These are phyloP conservation scores for Xerus rutilus DNA, from an alignment of 2,797 vertebrate genomes.

Conservation along the genomic window DNA sequence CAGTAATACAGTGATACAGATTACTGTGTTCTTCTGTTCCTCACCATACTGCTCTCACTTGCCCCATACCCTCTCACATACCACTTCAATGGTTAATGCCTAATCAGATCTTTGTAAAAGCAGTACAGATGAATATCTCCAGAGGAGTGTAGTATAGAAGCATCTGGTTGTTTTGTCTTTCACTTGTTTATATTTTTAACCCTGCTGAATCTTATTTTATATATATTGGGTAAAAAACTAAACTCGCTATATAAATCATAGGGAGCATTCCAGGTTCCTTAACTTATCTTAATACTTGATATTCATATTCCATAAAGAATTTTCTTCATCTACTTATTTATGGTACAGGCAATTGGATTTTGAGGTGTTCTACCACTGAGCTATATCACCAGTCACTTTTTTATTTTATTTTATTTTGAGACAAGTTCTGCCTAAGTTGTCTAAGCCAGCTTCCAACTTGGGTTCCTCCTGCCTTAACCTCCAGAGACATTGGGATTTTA, in stretches of 20 bases:
- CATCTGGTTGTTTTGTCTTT: not conserved
- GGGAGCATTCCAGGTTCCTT: accelerated
- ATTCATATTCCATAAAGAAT: not conserved
- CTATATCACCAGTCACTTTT: too few species aligned
- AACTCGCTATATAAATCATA: not conserved
- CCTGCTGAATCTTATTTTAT: not conserved
- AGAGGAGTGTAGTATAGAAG: not conserved
- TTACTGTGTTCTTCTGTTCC: not conserved
- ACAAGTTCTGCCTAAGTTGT: too few species aligned
- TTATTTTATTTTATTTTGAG: too few species aligned
- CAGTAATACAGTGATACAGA: too few species aligned
- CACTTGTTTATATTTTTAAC: not conserved
- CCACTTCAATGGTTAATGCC: not conserved
- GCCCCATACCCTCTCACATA: not conserved
- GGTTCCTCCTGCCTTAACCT: too few species aligned
- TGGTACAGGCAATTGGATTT: too few species aligned
- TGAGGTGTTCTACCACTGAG: too few species aligned
- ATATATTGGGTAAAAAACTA: not conserved
- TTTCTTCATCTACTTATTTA: not conserved
- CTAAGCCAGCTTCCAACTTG: too few species aligned
- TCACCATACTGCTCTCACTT: not conserved
- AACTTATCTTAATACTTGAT: not conserved
- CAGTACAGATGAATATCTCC: not conserved
- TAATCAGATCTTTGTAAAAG: not conserved
- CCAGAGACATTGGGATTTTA: too few species aligned